Base-by-base conservation (phyloP, 1,140 invertebrate genomes). In the Drosophila littoralis region DNA sequence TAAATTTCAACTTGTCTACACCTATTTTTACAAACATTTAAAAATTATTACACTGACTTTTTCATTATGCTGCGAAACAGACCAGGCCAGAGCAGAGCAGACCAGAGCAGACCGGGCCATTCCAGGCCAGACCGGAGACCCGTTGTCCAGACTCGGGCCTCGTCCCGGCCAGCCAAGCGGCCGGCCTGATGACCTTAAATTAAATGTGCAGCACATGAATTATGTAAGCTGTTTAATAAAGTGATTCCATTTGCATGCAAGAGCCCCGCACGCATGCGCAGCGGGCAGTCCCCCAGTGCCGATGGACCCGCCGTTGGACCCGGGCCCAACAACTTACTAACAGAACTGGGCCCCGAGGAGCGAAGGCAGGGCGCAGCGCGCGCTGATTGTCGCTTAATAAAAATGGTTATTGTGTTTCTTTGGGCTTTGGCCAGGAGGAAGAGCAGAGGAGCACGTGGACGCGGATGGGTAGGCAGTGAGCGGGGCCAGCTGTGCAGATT, bases 151-250 rank as follows among this genome's bases (percentile, higher is more conserved):
- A 51, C 36, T 60, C 36, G 13, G 17, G n/a, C n/a, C 38, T n/a
- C 36, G 60, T 40, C 46, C 38, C 48, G 13, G 33, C 22, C 48
- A 7, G 7, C 42, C 48, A 22, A 15, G 17, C 17, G 17, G 69
- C 69, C 48, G 63, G 80, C 78, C 77, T 84, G 88, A 84, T 91
- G 89, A 91, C 89, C 83, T 84, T 91, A 91, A 84, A 91, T 91
- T 91, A 91, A 91, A 91, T 91, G 88, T 81, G 77, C 80, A 91
- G 81, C 81, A 80, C 89, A 91, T 91, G 88, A 91, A 91, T 91
- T 91, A 91, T 91, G 88, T 91, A 91, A 91, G 89, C 88, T 88
- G 90, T 91, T 86, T 91, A 91, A 91, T 91, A 91, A 91, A 91
- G 89, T 91, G 83, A 91, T 91, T 91, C 83, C 88, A 91, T 91